These are phyloP conservation scores for Anniella stebbinsi DNA, from an alignment of 2,797 vertebrate genomes.

Conservation along the genomic window DNA sequence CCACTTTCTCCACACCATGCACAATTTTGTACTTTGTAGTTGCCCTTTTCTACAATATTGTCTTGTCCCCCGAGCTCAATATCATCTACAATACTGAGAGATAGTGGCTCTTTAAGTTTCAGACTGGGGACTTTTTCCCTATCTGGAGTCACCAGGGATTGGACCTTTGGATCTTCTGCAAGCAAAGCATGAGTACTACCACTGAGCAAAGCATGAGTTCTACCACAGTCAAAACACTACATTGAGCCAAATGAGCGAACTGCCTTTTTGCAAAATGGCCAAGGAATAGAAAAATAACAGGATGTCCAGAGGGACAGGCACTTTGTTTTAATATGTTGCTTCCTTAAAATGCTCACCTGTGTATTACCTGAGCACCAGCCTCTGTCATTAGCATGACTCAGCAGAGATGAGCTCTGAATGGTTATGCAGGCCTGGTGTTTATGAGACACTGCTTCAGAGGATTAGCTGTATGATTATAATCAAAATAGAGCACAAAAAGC, in stretches of 20 bases:
- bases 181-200: background rate
- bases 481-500: conserved; percentile 8
- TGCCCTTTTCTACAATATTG: no score
- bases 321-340: conserved; percentile 13
- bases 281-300: background rate
- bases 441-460: background rate
- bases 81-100: background rate
- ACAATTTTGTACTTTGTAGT: no score
- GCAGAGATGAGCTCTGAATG: conserved; percentile 2
- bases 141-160: background rate
- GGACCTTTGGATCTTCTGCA: background rate
- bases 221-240: background rate
- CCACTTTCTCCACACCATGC: no score
- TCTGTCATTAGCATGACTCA: conserved; percentile 11
- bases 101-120: background rate
- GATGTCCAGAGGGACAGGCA: background rate
- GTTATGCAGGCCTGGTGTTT: background rate
- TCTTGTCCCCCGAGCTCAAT: background rate
- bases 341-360: conserved; percentile 14
- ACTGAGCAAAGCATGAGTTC: background rate
- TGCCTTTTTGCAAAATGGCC: background rate
- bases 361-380: background rate
- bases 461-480: conserved; percentile 34
- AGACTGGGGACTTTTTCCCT: background rate
- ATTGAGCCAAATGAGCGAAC: background rate